Evolutionary conservation across 2,113 vertebrate genomes (phyloP).

Genomic region (Fulica atra): DNA sequence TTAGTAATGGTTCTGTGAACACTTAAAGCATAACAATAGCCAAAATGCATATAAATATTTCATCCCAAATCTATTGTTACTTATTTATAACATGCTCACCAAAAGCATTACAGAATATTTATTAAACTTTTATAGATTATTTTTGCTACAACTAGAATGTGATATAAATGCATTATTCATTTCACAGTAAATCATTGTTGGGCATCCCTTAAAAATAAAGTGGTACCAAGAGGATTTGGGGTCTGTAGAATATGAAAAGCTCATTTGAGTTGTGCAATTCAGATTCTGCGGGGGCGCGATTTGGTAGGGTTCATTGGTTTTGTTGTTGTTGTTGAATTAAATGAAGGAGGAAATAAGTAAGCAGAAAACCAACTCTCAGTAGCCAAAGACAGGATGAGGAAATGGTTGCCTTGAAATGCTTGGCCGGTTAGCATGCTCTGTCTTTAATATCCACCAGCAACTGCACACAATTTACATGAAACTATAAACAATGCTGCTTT

Average conservation of each 20-base stretch:
- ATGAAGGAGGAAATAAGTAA: not conserved
- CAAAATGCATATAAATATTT: constrained; percentile 75
- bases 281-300: not conserved
- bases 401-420: not conserved
- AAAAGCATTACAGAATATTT: constrained; percentile 79
- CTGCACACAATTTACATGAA: not conserved
- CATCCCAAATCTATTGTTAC: constrained; percentile 75
- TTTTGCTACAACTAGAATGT: constrained; percentile 74
- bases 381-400: not conserved
- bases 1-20: constrained; percentile 71
- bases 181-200: constrained; percentile 63
- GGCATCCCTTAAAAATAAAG: constrained; percentile 55
- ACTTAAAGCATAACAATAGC: constrained; percentile 76
- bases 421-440: not conserved
- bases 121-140: constrained; percentile 84
- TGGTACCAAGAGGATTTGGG: constrained; percentile 11
- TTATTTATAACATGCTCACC: constrained; percentile 78
- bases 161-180: constrained; percentile 82
- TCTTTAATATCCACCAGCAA: not conserved
- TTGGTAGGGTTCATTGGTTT: too few species aligned
- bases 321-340: not conserved
- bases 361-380: not conserved
- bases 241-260: constrained; percentile 7
- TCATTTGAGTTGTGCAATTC: not conserved
- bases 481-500: not conserved